Evolutionary conservation across 2,888 invertebrate genomes (phyloP).

Genomic region (Apeira syringaria): DNA sequence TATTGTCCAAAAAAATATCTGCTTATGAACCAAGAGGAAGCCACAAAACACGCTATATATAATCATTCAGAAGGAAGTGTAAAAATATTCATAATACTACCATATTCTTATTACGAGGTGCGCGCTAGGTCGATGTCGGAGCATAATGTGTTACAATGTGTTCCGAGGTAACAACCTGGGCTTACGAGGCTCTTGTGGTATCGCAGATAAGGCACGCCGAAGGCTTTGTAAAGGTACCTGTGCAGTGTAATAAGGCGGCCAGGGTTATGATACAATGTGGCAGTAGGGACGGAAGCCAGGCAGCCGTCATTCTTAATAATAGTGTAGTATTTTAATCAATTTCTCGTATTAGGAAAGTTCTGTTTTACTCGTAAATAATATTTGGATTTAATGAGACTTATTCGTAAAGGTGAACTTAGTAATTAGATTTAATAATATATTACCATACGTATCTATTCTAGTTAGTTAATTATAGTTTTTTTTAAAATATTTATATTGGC

Average conservation of each 20-base stretch:
- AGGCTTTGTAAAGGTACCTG: slow-evolving; percentile 69
- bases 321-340: too few species aligned
- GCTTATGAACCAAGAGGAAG: slow-evolving; percentile 31
- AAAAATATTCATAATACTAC: slow-evolving; percentile 71
- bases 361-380: too few species aligned
- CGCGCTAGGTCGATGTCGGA: slow-evolving; percentile 62
- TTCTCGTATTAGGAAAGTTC: too few species aligned
- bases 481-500: too few species aligned
- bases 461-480: too few species aligned
- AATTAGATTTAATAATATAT: too few species aligned
- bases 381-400: too few species aligned
- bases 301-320: too few species aligned
- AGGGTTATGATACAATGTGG: slow-evolving; percentile 40
- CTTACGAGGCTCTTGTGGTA: slow-evolving; percentile 70
- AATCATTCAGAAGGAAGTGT: slow-evolving; percentile 56
- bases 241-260: slow-evolving; percentile 71
- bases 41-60: slow-evolving; percentile 45
- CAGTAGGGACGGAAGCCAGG: slow-evolving; percentile 3
- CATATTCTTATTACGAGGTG: slow-evolving; percentile 70
- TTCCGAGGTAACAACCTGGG: slow-evolving; percentile 76
- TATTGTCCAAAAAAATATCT: too few species aligned
- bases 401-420: too few species aligned
- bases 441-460: too few species aligned
- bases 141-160: slow-evolving; percentile 79
- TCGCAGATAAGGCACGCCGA: slow-evolving; percentile 76